phyloP scores from a whole-genome alignment of 2,888 invertebrate species.

The Epirrhoe tristata region DNA sequence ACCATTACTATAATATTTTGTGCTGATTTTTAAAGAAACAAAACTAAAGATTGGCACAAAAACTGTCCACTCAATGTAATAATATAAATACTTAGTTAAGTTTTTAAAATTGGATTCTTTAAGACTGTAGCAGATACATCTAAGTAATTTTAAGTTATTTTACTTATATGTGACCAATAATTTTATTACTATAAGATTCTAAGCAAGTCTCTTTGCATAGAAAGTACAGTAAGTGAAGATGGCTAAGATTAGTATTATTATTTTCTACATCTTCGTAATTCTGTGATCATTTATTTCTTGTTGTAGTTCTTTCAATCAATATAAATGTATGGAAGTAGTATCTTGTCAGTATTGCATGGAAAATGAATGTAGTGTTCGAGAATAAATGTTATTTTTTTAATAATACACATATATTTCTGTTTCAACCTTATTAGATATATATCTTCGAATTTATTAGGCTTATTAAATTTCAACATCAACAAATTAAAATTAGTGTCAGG shows the following conservation, averaged over 20 bases:
- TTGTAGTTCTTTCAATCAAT: constrained; percentile 75
- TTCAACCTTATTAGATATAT: too few species aligned
- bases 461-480: too few species aligned
- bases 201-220: constrained; percentile 69
- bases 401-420: constrained; percentile 40
- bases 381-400: constrained; percentile 83
- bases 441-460: too few species aligned
- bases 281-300: constrained; percentile 81
- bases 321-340: constrained; percentile 71
- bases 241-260: constrained; percentile 67
- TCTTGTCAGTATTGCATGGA: constrained; percentile 80
- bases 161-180: constrained; percentile 81
- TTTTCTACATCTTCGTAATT: constrained; percentile 77
- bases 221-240: constrained; percentile 75
- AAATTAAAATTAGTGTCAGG: too few species aligned
- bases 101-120: constrained; percentile 62
- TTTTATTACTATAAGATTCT: constrained; percentile 73
- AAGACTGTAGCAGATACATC: constrained; percentile 72
- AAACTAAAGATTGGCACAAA: constrained; percentile 47
- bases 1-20: constrained; percentile 36
- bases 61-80: constrained; percentile 51
- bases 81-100: constrained; percentile 49
- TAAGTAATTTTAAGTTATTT: constrained; percentile 74
- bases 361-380: constrained; percentile 78
- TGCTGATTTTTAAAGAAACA: constrained; percentile 38